Conservation (phyloP, 2,113 vertebrate species). For the Microtus pennsylvanicus region DNA sequence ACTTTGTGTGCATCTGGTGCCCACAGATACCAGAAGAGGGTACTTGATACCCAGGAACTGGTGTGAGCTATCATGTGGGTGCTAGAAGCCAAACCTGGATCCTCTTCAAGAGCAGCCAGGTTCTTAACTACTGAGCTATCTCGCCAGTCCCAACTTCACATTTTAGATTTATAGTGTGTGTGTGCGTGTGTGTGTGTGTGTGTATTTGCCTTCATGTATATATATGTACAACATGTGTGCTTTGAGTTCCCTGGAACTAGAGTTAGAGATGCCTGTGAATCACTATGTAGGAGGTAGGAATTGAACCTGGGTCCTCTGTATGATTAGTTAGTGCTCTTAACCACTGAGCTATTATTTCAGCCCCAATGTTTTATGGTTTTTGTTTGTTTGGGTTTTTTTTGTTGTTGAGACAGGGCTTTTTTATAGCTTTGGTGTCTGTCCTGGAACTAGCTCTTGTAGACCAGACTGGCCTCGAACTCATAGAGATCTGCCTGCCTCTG, state of each 20-base stretch:
- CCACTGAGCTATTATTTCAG: no score
- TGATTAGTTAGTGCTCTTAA: no score
- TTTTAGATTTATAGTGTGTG: neutral
- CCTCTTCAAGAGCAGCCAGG: neutral
- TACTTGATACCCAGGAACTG: neutral
- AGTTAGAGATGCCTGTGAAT: neutral
- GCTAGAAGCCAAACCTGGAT: neutral
- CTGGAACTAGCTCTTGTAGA: no score
- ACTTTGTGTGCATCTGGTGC: neutral
- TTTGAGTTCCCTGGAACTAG: neutral
- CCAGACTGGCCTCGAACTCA: no score
- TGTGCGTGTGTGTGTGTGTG: neutral
- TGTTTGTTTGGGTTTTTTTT: no score
- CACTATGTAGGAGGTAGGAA: no score
- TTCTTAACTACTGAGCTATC: neutral
- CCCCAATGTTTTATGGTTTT: no score
- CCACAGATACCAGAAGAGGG: neutral
- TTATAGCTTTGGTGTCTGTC: no score
- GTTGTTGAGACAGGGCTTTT: no score
- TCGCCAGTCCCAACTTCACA: neutral
- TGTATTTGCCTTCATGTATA: neutral
- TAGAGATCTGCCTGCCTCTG: no score
- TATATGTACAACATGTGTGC: neutral
- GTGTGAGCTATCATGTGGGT: neutral
- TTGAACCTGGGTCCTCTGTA: no score